Evolutionary conservation across 2,888 invertebrate genomes (phyloP).

Genomic region (Dryococelus australis): DNA sequence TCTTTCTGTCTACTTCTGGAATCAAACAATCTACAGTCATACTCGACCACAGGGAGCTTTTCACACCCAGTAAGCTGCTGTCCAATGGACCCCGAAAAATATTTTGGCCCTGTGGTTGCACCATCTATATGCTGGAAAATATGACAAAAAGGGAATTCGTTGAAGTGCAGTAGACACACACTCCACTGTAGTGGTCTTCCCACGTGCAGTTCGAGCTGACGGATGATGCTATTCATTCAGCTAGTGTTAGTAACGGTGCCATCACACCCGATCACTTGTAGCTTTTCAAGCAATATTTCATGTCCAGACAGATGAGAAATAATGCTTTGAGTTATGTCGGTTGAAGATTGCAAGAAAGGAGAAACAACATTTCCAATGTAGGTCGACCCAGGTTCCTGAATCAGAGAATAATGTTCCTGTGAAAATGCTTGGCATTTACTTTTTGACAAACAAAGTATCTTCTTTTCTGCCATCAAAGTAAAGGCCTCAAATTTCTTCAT

Average conservation of each 20-base stretch:
- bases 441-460: too few relatives aligned
- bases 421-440: too few relatives aligned
- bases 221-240: conserved; percentile 38
- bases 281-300: conserved; percentile 34
- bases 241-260: conserved; percentile 42
- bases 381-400: background rate
- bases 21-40: conserved; percentile 36
- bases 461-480: too few relatives aligned
- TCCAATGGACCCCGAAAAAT: conserved; percentile 33
- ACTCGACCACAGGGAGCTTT: background rate
- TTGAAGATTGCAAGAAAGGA: background rate
- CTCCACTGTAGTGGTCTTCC: conserved; percentile 41
- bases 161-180: conserved; percentile 40
- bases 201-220: conserved; percentile 35
- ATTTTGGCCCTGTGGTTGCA: conserved; percentile 40
- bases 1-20: conserved; percentile 27
- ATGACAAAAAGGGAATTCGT: conserved; percentile 43
- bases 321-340: background rate
- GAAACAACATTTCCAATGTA: background rate
- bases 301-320: conserved; percentile 11
- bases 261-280: conserved; percentile 44
- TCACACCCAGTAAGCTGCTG: background rate
- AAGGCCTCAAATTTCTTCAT: too few relatives aligned
- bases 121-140: too few relatives aligned
- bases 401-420: background rate